These are phyloP conservation scores for Scaptomyza tumidula DNA, from an alignment of 2,888 invertebrate species.

Conservation along the genomic window DNA sequence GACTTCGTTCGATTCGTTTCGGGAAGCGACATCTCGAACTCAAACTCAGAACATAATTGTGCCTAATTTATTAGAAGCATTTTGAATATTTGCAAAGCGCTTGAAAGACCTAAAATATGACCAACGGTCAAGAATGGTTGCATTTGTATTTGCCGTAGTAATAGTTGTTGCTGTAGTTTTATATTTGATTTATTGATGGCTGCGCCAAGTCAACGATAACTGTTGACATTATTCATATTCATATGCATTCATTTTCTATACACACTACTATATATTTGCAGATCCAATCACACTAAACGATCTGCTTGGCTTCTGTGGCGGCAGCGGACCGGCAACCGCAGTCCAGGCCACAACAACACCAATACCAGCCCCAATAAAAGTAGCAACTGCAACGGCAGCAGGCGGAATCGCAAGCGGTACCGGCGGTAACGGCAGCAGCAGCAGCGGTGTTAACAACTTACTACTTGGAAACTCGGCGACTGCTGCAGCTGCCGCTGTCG, in stretches of 20 bases:
- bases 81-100: slow-evolving; percentile 79
- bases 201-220: slow-evolving; percentile 62
- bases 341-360: slow-evolving; percentile 45
- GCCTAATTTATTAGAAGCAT: slow-evolving; percentile 78
- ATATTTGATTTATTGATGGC: slow-evolving; percentile 75
- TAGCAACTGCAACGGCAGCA: slow-evolving; percentile 35
- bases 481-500: slow-evolving; percentile 66
- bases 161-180: slow-evolving; percentile 15
- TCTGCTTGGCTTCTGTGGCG: slow-evolving; percentile 80
- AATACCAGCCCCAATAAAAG: slow-evolving; percentile 34
- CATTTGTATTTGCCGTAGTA: slow-evolving; percentile 56
- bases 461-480: slow-evolving; percentile 67
- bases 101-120: slow-evolving; percentile 57
- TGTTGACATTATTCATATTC: slow-evolving; percentile 53
- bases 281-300: slow-evolving; percentile 82
- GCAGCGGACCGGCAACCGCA: slow-evolving; percentile 54
- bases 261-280: slow-evolving; percentile 43
- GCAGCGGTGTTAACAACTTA: slow-evolving; percentile 63
- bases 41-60: slow-evolving; percentile 58
- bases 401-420: slow-evolving; percentile 46
- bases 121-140: slow-evolving; percentile 15
- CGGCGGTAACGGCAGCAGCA: slow-evolving; percentile 68
- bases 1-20: slow-evolving; percentile 11
- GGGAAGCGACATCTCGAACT: slow-evolving; percentile 17
- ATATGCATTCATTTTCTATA: slow-evolving; percentile 7